These are phyloP conservation scores for Callocephalon fimbriatum DNA, from an alignment of 2,113 vertebrate genomes.

Conservation along the genomic window DNA sequence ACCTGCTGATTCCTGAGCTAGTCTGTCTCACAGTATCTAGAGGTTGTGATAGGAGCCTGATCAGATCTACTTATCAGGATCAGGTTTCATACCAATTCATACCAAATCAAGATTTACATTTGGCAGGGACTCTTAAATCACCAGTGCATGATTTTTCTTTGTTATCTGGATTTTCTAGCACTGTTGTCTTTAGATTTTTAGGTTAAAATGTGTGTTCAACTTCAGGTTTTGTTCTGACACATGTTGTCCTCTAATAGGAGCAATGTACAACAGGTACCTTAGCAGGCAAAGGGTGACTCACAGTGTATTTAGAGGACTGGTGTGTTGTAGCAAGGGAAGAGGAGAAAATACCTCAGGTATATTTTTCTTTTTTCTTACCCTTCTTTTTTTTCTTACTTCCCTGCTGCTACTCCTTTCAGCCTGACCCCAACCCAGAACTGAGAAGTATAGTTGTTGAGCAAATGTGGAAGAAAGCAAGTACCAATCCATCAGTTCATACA, in stretches of 20 bases:
- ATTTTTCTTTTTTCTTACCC: neutral
- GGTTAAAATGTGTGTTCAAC: neutral
- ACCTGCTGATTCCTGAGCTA: neutral
- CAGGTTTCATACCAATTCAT: neutral
- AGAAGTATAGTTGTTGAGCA: constrained; percentile 1
- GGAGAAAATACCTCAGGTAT: neutral
- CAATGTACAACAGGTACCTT: neutral
- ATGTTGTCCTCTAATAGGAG: neutral
- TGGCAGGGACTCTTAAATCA: neutral
- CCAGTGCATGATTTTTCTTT: neutral
- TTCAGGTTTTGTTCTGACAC: neutral
- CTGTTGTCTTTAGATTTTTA: neutral
- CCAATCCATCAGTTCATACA: neutral
- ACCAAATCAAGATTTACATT: neutral
- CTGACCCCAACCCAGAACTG: neutral
- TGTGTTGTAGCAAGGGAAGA: neutral
- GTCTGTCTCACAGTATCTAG: neutral
- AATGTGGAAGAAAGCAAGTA: constrained; percentile 11
- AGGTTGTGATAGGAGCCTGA: neutral
- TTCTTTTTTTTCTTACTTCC: neutral
- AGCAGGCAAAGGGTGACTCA: neutral
- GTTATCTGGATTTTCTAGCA: neutral
- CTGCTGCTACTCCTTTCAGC: neutral
- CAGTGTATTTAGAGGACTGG: neutral
- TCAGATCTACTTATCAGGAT: neutral